These are phyloP conservation scores for Cetoscarus ocellatus DNA, from an alignment of 2,797 vertebrate species.

Conservation along the genomic window DNA sequence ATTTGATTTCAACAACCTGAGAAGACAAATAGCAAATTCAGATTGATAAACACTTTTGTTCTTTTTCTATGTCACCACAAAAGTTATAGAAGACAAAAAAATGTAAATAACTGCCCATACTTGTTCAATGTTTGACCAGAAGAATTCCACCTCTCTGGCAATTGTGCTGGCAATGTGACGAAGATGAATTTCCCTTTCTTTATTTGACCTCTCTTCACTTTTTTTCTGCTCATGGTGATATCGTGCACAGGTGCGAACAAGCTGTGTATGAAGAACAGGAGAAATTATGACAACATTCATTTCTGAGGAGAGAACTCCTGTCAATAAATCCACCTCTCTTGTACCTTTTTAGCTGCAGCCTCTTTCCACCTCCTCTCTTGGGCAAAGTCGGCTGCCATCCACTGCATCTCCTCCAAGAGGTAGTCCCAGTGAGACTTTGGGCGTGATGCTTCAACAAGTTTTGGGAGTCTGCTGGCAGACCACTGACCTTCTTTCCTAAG, in stretches of 20 bases:
- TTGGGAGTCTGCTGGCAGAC: slow-evolving; percentile 93
- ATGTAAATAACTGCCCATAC: slow-evolving; percentile 61
- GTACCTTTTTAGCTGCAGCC: slow-evolving; percentile 97
- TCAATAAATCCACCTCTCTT: neutral
- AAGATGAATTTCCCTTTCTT: slow-evolving; percentile 88
- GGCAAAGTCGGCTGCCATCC: slow-evolving; percentile 99
- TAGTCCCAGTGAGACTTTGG: slow-evolving; percentile 99
- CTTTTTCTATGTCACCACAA: neutral
- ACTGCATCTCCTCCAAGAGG: slow-evolving; percentile 98
- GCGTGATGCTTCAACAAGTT: slow-evolving; percentile 92
- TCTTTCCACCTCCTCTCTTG: slow-evolving; percentile 98
- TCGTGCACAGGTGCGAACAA: slow-evolving; percentile 93
- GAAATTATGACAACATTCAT: neutral
- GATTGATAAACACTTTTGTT: neutral
- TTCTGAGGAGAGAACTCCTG: neutral
- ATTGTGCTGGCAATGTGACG: slow-evolving; percentile 92
- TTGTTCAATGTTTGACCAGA: slow-evolving; percentile 96
- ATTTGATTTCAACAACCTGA: slow-evolving; percentile 95
- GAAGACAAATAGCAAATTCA: slow-evolving; percentile 48
- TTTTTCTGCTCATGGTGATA: slow-evolving; percentile 91
- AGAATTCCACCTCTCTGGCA: slow-evolving; percentile 93
- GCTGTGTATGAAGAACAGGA: slow-evolving; percentile 72
- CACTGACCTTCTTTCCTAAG: slow-evolving; percentile 97
- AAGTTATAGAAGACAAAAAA: neutral
- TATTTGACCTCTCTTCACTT: slow-evolving; percentile 86